Base-by-base conservation (phyloP, 1,140 invertebrate genomes). In the Aphelenchoides fujianensis region DNA sequence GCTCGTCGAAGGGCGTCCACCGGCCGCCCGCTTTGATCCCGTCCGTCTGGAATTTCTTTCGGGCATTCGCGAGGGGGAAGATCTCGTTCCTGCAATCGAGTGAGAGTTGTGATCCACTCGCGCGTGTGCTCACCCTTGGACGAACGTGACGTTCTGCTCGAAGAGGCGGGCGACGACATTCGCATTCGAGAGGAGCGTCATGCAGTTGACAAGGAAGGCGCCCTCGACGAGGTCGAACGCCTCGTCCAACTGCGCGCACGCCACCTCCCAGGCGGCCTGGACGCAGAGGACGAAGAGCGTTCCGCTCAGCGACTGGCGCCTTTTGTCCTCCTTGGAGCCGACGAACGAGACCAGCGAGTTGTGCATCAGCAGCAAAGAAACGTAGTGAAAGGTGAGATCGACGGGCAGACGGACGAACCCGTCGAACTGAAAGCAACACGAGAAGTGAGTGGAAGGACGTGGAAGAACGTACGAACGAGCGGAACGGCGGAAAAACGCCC, bases 291-390 rank as follows among this genome's bases (percentile, higher is more conserved):
- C 23, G 19, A 59, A 5, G 19, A 59, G 28, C 34, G 55, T 59
- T 7, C 5, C 55, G 55, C 5, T 59, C 55, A 59, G 5, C 41
- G 55, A 23, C 5, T 59, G 5, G 27, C 12, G 12, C 34, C 5
- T 59, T 19, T 59, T 59, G 12, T 48, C 55, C 5, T 59, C 19
- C 23, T 23, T 23, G 12, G 27, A 16, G 37, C 31, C 53, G 37
- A 35, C 32, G 1, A 66, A 34, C 31, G 36, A 34, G 12, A 66
- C 12, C 9, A 66, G 16, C 16, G 36, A 12, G 37, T 35, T 12
- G 31, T 66, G 19, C 63, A 66, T 66, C 28, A 66, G 31, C 63
- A 66, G n/a, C 16, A 66, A n/a, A 27, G 36, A 34, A 66, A 66
- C 36, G 34, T 66, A 66, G 16, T 2, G 31, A 30, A 41, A 66